These are phyloP conservation scores for Empis stercorea DNA, from an alignment of 2,888 invertebrate genomes.

Conservation along the genomic window DNA sequence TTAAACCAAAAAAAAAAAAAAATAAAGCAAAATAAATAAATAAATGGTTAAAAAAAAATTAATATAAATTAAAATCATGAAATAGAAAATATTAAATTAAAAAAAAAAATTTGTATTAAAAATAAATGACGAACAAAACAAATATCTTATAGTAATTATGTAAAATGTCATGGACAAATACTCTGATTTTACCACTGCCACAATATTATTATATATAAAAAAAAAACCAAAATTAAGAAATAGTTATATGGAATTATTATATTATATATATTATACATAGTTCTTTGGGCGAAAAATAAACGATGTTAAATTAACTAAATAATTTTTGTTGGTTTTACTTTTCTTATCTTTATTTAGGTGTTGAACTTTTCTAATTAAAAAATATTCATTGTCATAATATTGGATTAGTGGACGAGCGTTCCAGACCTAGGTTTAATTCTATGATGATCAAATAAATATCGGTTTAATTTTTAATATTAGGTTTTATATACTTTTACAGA, in stretches of 20 bases:
- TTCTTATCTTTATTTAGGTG: too few relatives aligned
- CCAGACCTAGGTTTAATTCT: too few relatives aligned
- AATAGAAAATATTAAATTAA: slow-evolving; percentile 5
- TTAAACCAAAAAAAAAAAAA: slow-evolving; percentile 6
- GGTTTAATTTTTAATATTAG: too few relatives aligned
- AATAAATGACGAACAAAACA: slow-evolving; percentile 14
- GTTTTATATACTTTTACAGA: too few relatives aligned
- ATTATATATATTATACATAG: slow-evolving; percentile 23
- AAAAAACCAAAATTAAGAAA: too few relatives aligned
- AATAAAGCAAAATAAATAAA: slow-evolving; percentile 1
- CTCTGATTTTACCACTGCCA: slow-evolving; percentile 25
- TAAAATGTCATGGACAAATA: slow-evolving; percentile 23
- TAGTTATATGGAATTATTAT: slow-evolving; percentile 1
- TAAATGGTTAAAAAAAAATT: background rate
- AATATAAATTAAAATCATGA: background rate
- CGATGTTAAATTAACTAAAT: slow-evolving; percentile 29
- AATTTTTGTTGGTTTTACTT: slow-evolving; percentile 22
- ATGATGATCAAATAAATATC: too few relatives aligned
- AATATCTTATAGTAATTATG: slow-evolving; percentile 12
- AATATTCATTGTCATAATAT: too few relatives aligned
- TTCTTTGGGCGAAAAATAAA: slow-evolving; percentile 37
- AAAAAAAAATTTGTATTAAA: slow-evolving; percentile 13
- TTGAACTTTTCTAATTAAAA: too few relatives aligned
- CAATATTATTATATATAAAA: slow-evolving; percentile 17
- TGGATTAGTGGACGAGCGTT: too few relatives aligned